These are phyloP conservation scores for Drosophila grimshawi DNA, from an alignment of 1,140 invertebrate species.

Conservation along the genomic window DNA sequence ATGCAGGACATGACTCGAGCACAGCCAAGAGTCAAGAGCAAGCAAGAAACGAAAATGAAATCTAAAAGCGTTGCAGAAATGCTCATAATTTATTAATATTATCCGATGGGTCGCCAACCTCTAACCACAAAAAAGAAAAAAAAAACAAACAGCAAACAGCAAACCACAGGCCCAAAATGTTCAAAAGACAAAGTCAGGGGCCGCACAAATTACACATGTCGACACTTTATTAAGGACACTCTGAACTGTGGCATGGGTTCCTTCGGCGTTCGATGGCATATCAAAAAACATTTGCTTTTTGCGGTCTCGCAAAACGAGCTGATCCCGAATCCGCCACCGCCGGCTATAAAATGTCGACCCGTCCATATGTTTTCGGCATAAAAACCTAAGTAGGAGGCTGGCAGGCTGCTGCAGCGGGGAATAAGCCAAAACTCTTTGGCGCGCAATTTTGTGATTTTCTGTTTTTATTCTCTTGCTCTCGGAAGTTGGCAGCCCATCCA, in stretches of 20 bases:
- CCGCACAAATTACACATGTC: constrained; percentile 80
- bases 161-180: constrained; percentile 6
- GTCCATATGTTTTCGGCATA: constrained; percentile 63
- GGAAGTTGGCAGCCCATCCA: constrained; percentile 46
- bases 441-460: constrained; percentile 40
- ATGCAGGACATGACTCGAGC: constrained; percentile 16
- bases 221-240: constrained; percentile 76
- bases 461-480: constrained; percentile 19
- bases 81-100: constrained; percentile 77
- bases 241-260: constrained; percentile 9
- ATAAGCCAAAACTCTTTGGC: constrained; percentile 56
- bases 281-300: constrained; percentile 64
- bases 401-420: background rate
- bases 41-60: constrained; percentile 5
- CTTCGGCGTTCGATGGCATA: constrained; percentile 53
- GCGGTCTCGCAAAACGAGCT: constrained; percentile 62
- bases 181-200: constrained; percentile 48
- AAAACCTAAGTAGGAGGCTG: constrained; percentile 22
- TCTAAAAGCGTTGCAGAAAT: constrained; percentile 28
- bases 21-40: constrained; percentile 47
- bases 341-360: constrained; percentile 76
- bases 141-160: constrained; percentile 1
- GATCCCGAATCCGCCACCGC: constrained; percentile 48
- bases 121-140: background rate
- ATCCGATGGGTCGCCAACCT: constrained; percentile 53